Base-by-base conservation (phyloP, 2,888 invertebrate genomes). In the Dasypogon diadema region DNA sequence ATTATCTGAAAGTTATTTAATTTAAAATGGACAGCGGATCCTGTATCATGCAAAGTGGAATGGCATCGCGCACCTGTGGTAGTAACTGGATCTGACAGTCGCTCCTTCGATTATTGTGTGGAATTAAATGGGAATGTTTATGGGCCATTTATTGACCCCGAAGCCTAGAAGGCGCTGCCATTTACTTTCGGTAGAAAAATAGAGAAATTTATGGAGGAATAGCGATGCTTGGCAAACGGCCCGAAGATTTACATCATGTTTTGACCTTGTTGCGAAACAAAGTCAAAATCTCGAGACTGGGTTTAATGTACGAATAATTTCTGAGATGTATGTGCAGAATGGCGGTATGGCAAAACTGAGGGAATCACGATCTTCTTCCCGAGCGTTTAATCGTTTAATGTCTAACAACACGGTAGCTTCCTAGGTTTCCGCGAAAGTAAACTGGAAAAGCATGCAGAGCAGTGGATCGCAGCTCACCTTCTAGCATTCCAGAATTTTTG, bases 1-100 rank as follows among this genome's bases (percentile, higher is more conserved):
- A 70, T 70, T 70, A 70, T 54, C 70, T 12, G 54, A 54, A 54
- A 70, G 54, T 70, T 51, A 70, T 70, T 70, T 70, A 70, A 70
- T 70, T 70, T 51, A 34, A 51, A 54, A 34, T 30, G 21, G 54
- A 70, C 51, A 26, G 30, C 70, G 30, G 34, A 2, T 12, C 51
- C n/a, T 46, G 24, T 56, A 26, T n/a, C 51, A 54, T 70, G 70
- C 34, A 51, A 51, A 54, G 16, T 8, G 54, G 12, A 16, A 51
- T 21, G 24, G 70, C 14, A 24, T 30, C 26, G 21, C 16, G 8
- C 56, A 26, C 26, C 24, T 56, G 56, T 30, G 70, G 30, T 70
- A 18, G 34, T 18, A 24, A 56, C 22, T 56, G 26, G 56, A 22
- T 22, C 10, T 24, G 56, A 8, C 24, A 24, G 56, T 3, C n/a